A percentile compares a stretch with the other conserved stretches of the same genome.
Conservation (phyloP, 2,113 vertebrate genomes). For the Chinchilla lanigera region DNA sequence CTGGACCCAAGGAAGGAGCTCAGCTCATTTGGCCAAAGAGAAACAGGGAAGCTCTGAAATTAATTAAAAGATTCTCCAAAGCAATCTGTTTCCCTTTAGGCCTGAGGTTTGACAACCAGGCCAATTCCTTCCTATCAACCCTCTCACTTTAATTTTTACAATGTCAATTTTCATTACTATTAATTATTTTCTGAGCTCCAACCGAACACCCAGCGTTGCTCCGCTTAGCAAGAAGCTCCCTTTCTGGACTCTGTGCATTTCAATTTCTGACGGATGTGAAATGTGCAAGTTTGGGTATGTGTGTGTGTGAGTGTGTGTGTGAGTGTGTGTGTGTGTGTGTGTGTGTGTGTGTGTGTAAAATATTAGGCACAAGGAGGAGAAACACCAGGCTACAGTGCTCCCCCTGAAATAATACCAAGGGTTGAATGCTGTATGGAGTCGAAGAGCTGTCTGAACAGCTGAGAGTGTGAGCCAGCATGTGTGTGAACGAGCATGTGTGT, state of each 20-base stretch:
- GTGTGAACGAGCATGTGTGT: not conserved
- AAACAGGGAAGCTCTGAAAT: conserved; percentile 72
- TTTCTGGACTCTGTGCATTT: not conserved
- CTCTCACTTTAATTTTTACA: conserved; percentile 79
- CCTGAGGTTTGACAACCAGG: conserved; percentile 72
- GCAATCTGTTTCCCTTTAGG: conserved; percentile 76
- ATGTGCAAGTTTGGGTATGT: rapidly evolving
- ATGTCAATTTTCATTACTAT: conserved; percentile 82
- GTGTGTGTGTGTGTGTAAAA: not conserved
- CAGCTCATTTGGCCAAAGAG: conserved; percentile 44
- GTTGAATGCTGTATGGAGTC: rapidly evolving
- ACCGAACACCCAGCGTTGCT: not conserved
- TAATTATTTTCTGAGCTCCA: conserved; percentile 76
- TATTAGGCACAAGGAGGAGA: rapidly evolving
- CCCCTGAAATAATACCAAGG: not conserved
- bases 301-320: not conserved
- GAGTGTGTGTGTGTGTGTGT: not conserved
- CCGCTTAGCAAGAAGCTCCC: not conserved
- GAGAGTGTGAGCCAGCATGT: not conserved
- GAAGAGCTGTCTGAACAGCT: not conserved
- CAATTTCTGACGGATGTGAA: no score
- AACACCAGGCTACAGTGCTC: rapidly evolving
- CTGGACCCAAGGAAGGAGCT: not conserved
- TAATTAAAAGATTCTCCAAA: conserved; percentile 81
- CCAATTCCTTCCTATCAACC: conserved; percentile 57